These are phyloP conservation scores for Thaleichthys pacificus DNA, from an alignment of 2,797 vertebrate genomes.

Conservation along the genomic window DNA sequence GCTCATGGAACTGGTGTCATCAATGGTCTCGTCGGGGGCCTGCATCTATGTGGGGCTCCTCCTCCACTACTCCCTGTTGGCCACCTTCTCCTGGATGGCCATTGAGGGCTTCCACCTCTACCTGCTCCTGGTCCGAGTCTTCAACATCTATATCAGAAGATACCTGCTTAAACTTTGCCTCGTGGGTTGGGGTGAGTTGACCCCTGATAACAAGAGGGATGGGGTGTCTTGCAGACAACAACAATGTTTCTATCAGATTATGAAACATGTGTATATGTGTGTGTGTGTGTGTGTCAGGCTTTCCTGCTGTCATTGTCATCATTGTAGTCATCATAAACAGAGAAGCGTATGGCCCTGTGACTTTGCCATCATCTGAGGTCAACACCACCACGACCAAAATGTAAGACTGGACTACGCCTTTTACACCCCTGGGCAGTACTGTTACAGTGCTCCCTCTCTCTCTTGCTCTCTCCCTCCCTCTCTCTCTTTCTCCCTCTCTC, in stretches of 20 bases:
- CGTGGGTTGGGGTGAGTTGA: conserved; percentile 82
- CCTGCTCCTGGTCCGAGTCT: conserved; percentile 79
- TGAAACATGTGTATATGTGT: background rate
- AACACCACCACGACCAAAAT: too few species aligned
- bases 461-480: background rate
- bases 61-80: conserved; percentile 77
- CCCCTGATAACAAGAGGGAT: background rate
- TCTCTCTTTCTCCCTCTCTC: background rate
- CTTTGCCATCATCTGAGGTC: too few species aligned
- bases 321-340: background rate
- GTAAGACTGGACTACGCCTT: too few species aligned
- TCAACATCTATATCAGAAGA: conserved; percentile 79
- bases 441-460: conserved; percentile 12
- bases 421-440: background rate
- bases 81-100: conserved; percentile 76
- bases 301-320: background rate
- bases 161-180: conserved; percentile 82
- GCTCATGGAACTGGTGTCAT: background rate
- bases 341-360: background rate
- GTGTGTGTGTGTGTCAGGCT: background rate
- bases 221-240: too few species aligned
- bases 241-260: background rate
- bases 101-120: conserved; percentile 86
- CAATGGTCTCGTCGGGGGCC: fast-evolving
- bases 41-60: conserved; percentile 59